Evolutionary conservation across 2,113 vertebrate species (phyloP), one percentile per base, ranked within the genome.

Genomic region (Oncorhynchus tshawytscha): DNA sequence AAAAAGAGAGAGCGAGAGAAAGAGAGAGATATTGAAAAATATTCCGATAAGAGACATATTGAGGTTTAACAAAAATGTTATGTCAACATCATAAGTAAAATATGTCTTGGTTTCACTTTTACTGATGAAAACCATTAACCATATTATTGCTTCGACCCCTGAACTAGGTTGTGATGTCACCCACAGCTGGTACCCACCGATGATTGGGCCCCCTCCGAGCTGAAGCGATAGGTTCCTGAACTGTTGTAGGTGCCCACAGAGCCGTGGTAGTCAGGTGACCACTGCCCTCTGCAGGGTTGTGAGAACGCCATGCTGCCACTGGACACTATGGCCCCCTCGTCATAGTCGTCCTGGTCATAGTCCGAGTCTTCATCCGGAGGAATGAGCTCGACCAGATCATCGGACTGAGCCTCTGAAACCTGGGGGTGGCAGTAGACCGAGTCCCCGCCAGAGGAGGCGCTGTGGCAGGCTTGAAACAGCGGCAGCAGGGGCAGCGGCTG

Each of bases 121-220:
- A 45, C 39, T 45, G 8, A 45, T 45, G 9, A 12, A 45, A 45
- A 45, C 39, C 39, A 45, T 45, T 45, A 45, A 45, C 39, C 39
- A 45, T 45, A 45, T 45, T 45, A 45, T 45, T 45, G 39, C 39
- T 45, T 45, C 39, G 39, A 45, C 2, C 62, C 62, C 24, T 25
- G 62, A 65, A 9, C 1, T 13, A 24, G 24, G 62, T 25, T 25
- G 24, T 25, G 6, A 65, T 12, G 13, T 25, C 62, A 24, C 11
- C 62, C 15, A 0, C 16, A 18, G 25, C 34, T 57, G 25, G 4
- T 24, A 93, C 97, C 94, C 70, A 99, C 98, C 16, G 98, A 99
- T 48, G 98, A 99, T 89, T 98, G 97, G 0, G 96, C 95, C 16
- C 96, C 97, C 69, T 99, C 97, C 0, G 97, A 99, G 86, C 97